Base-by-base conservation (phyloP, 2,888 invertebrate species). In the Zygaena filipendulae region DNA sequence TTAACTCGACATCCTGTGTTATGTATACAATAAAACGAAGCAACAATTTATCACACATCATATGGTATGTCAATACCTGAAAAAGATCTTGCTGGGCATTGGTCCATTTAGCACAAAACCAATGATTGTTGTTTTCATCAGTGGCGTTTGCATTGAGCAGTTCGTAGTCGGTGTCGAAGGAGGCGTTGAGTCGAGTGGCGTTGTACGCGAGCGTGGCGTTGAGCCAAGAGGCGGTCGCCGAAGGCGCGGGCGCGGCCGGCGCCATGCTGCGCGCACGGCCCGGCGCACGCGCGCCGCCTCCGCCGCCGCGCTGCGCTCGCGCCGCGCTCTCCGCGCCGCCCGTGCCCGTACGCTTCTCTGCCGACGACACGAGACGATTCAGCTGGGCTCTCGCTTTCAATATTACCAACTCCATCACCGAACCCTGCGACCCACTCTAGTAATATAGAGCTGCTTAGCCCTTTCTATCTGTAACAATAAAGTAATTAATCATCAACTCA, bases 51-150 rank as follows among this genome's bases (percentile, higher is more conserved):
- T n/a, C n/a, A n/a, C n/a, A n/a, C n/a, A n/a, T n/a, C n/a, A n/a
- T n/a, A n/a, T 7, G 16, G 16, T 16, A 16, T 6, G 16, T 16
- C 4, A 4, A 7, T 6, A 74, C 75, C 66, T 91, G 91, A 66
- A 90, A 91, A 31, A 92, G 82, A 51, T 86, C 87, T 59, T 91
- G 91, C 59, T 92, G 91, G 22, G 90, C 89, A 28, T 86, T 86
- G 43, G 86, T 87, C 91, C 91, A 91, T 57, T 90, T 88, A 38
- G 87, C 86, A 61, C 90, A 90, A 51, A 82, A 81, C 64, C 80
- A 79, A 49, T 75, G 70, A 42, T 68, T 62, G 43, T 77, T 55
- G 38, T 62, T 74, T 27, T 74, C 72, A 36, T 72, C 74, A n/a
- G 66, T 60, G 31, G 80, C 53, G 52, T 54, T 72, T 31, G 67